Evolutionary conservation across 2,888 invertebrate genomes (phyloP).

Genomic region (Chaitophorus viminalis): DNA sequence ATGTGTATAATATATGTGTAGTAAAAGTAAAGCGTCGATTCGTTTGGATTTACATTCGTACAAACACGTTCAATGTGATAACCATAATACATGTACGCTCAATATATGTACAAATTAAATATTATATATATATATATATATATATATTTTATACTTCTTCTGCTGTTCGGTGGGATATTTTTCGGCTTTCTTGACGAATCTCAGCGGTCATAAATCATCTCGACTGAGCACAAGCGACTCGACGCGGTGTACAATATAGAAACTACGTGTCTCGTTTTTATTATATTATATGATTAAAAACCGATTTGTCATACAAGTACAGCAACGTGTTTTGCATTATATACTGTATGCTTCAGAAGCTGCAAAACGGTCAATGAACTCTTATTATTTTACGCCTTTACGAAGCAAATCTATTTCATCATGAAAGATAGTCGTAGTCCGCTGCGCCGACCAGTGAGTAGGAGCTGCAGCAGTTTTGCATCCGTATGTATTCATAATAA

Average conservation of each 20-base stretch:
- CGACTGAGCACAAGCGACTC: no score
- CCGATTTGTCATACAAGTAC: slow-evolving; percentile 15
- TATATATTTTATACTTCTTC: not conserved
- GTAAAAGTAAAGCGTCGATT: no score
- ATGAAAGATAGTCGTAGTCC: not conserved
- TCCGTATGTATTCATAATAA: not conserved
- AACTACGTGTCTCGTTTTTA: not conserved
- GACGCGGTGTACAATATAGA: not conserved
- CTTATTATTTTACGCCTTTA: not conserved
- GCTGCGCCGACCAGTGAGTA: not conserved
- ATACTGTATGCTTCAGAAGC: not conserved
- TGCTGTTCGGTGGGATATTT: not conserved
- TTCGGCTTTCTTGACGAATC: not conserved
- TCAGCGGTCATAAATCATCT: slow-evolving; percentile 49
- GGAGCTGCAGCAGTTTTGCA: not conserved
- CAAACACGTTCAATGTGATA: not conserved
- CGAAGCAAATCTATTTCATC: not conserved
- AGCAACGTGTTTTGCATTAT: slow-evolving; percentile 2
- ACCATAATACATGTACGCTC: not conserved
- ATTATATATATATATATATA: no score
- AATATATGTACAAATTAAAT: no score
- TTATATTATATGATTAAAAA: slow-evolving; percentile 40
- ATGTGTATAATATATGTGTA: no score
- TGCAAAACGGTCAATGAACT: slow-evolving; percentile 56
- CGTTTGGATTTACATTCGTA: not conserved